Percentiles rank a stretch among this genome's conserved stretches.
Conservation (phyloP, 2,888 invertebrate genomes). For the Drosophila kuntzei region DNA sequence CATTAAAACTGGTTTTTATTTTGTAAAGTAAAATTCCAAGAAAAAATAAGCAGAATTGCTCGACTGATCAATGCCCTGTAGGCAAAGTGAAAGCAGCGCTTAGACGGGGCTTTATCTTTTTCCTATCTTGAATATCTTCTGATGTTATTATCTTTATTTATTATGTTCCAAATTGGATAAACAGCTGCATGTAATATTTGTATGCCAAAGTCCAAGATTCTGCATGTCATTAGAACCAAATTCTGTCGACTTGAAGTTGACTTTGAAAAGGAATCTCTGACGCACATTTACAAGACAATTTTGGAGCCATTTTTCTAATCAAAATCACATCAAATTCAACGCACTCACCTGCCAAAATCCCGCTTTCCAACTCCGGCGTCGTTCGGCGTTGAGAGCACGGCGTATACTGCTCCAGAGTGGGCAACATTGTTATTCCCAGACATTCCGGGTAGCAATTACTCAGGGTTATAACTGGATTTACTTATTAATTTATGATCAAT, state of each 20-base stretch:
- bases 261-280: background rate
- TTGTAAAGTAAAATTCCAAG: background rate
- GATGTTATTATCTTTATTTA: background rate
- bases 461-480: constrained; percentile 32
- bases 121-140: background rate
- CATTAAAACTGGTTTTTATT: constrained; percentile 19
- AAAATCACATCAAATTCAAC: background rate
- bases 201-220: constrained; percentile 8
- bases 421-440: constrained; percentile 32
- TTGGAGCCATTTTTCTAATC: constrained; percentile 11
- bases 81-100: background rate
- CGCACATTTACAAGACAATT: background rate
- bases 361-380: constrained; percentile 45
- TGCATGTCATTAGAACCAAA: background rate
- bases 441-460: constrained; percentile 21
- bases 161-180: constrained; percentile 1
- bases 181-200: background rate
- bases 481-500: constrained; percentile 68
- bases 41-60: background rate
- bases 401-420: constrained; percentile 63
- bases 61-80: background rate
- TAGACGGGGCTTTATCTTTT: too few relatives aligned
- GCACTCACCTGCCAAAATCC: constrained; percentile 58
- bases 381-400: constrained; percentile 67
- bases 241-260: too few relatives aligned